Evolutionary conservation across 2,888 invertebrate genomes (phyloP).

Genomic region (Ophion ventricosus): DNA sequence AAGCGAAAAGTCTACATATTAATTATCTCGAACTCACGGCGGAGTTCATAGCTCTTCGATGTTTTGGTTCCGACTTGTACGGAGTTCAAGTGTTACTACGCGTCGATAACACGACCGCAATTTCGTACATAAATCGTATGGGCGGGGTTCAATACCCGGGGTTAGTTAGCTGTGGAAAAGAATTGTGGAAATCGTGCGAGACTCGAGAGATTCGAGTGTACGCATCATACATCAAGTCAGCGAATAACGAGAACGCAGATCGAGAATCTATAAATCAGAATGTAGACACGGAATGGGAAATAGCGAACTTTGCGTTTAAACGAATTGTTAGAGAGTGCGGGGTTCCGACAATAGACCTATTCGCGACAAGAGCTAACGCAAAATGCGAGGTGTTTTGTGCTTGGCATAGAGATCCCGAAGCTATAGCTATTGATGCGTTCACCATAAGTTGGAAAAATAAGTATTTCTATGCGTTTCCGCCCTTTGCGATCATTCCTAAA

Average conservation of each 20-base stretch:
- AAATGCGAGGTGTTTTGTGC: conserved; percentile 62
- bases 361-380: conserved; percentile 60
- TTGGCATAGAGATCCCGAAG: conserved; percentile 64
- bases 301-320: conserved; percentile 55
- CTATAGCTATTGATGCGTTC: conserved; percentile 58
- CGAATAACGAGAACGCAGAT: conserved; percentile 67
- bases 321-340: conserved; percentile 49
- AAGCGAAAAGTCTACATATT: conserved; percentile 59
- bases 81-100: conserved; percentile 52
- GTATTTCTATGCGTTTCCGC: conserved; percentile 68
- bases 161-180: conserved; percentile 50
- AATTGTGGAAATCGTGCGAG: conserved; percentile 65
- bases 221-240: conserved; percentile 65
- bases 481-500: conserved; percentile 68
- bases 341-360: conserved; percentile 59
- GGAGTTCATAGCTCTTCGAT: conserved; percentile 58
- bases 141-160: conserved; percentile 61
- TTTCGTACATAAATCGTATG: conserved; percentile 67
- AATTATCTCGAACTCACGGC: conserved; percentile 66
- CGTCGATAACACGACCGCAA: conserved; percentile 64
- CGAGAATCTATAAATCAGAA: conserved; percentile 63
- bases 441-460: conserved; percentile 58
- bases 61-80: conserved; percentile 47
- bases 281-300: conserved; percentile 65
- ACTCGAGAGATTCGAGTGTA: conserved; percentile 61